phyloP scores from a whole-genome alignment of 2,888 invertebrate genomes.

The Drosophila bunnanda region DNA sequence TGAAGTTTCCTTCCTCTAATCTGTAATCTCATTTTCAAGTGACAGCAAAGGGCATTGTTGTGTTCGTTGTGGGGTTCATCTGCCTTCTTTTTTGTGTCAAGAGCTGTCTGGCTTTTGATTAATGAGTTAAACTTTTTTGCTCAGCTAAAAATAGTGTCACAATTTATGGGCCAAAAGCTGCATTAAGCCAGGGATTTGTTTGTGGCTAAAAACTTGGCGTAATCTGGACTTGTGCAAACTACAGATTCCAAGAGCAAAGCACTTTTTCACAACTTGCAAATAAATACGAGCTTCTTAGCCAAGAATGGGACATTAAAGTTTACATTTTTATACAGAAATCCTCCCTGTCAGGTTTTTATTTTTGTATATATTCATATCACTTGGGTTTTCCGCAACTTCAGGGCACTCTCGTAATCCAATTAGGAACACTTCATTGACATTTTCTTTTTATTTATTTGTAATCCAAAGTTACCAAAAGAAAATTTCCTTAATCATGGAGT shows the following conservation, averaged over 20 bases:
- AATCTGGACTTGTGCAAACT: background rate
- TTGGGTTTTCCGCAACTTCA: conserved; percentile 2
- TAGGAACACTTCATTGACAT: conserved; percentile 57
- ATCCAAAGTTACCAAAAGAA: conserved; percentile 23
- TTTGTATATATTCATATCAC: conserved; percentile 12
- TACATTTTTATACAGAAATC: background rate
- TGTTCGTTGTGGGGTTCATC: background rate
- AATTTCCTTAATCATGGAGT: conserved; percentile 23
- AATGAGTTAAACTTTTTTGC: conserved; percentile 35
- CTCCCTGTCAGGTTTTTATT: background rate
- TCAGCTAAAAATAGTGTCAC: conserved; percentile 19
- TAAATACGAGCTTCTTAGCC: background rate
- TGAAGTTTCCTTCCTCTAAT: background rate
- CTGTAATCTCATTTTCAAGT: background rate
- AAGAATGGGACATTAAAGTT: background rate
- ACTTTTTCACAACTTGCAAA: background rate
- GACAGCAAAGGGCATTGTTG: background rate
- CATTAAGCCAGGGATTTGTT: conserved; percentile 14
- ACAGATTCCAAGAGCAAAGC: background rate
- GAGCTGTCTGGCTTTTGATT: conserved; percentile 17
- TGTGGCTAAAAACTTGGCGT: background rate
- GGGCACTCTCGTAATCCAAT: conserved; percentile 48
- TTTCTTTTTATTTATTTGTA: conserved; percentile 24
- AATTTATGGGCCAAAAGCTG: conserved; percentile 20
- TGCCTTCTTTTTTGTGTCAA: conserved; percentile 6